These are phyloP conservation scores for Amyelois transitella DNA, from an alignment of 1,140 invertebrate genomes.

Conservation along the genomic window DNA sequence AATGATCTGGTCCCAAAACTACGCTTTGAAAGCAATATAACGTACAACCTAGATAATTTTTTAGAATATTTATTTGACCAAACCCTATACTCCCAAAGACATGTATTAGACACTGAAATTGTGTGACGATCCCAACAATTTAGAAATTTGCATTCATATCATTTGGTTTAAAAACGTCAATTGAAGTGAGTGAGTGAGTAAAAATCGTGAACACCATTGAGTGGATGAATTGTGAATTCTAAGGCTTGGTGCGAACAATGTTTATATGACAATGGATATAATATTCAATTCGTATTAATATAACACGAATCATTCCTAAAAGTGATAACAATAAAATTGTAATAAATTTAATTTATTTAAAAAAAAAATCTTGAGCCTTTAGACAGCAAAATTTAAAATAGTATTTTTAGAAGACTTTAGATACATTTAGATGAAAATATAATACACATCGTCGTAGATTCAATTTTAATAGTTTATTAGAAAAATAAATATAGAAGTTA, in stretches of 20 bases:
- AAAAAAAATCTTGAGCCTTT: too few relatives aligned
- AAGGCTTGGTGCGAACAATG: not conserved
- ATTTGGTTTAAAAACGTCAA: not conserved
- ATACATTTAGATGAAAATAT: too few relatives aligned
- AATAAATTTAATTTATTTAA: too few relatives aligned
- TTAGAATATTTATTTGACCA: not conserved
- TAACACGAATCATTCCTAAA: not conserved
- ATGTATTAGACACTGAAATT: not conserved
- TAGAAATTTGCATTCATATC: not conserved
- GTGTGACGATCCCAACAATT: not conserved
- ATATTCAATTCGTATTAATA: not conserved
- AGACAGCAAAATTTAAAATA: too few relatives aligned
- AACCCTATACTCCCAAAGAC: not conserved
- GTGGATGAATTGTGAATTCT: not conserved
- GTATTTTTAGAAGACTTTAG: too few relatives aligned
- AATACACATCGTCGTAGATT: too few relatives aligned
- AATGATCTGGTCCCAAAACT: not conserved
- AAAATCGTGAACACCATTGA: not conserved
- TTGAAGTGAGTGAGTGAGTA: not conserved
- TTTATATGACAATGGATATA: not conserved
- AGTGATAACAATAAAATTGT: too few relatives aligned
- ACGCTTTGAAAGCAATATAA: not conserved
- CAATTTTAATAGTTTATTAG: too few relatives aligned
- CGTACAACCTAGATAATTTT: not conserved
- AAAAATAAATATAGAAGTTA: too few relatives aligned